A percentile compares a stretch with the other conserved stretches of the same genome.
These are phyloP conservation scores for Anisognathus igniventris DNA, from an alignment of 2,797 vertebrate genomes.

Conservation along the genomic window DNA sequence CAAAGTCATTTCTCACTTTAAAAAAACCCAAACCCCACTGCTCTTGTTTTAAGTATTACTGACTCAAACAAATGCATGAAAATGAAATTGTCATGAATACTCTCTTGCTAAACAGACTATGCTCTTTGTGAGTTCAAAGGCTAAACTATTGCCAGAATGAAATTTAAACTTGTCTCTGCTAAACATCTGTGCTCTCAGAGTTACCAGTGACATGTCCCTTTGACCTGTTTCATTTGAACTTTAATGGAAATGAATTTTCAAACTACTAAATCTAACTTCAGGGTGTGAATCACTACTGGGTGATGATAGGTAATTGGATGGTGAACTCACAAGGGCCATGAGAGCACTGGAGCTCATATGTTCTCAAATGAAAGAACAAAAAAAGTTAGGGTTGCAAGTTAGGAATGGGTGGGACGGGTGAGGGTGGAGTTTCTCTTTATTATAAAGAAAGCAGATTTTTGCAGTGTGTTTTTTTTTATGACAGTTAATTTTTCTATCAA, in stretches of 20 bases:
- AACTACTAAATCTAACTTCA: slow-evolving; percentile 66
- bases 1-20: background rate
- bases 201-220: slow-evolving; percentile 55
- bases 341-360: slow-evolving; percentile 40
- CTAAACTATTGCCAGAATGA: slow-evolving; percentile 18
- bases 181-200: slow-evolving; percentile 72
- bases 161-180: slow-evolving; percentile 58
- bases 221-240: slow-evolving; percentile 73
- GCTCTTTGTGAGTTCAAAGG: background rate
- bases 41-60: background rate
- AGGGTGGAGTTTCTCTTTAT: background rate
- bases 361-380: slow-evolving; percentile 72
- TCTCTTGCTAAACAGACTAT: background rate
- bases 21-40: background rate
- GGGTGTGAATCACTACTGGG: slow-evolving; percentile 70
- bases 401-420: background rate
- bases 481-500: slow-evolving; percentile 1
- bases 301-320: slow-evolving; percentile 73
- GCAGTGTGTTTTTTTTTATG: background rate
- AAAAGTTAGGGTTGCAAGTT: background rate
- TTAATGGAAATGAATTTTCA: slow-evolving; percentile 60
- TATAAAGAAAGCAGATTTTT: slow-evolving; percentile 7
- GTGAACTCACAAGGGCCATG: slow-evolving; percentile 62
- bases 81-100: background rate
- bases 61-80: background rate